phyloP scores from a whole-genome alignment of 23 tunicate genomes.

The Corella eumyota region DNA sequence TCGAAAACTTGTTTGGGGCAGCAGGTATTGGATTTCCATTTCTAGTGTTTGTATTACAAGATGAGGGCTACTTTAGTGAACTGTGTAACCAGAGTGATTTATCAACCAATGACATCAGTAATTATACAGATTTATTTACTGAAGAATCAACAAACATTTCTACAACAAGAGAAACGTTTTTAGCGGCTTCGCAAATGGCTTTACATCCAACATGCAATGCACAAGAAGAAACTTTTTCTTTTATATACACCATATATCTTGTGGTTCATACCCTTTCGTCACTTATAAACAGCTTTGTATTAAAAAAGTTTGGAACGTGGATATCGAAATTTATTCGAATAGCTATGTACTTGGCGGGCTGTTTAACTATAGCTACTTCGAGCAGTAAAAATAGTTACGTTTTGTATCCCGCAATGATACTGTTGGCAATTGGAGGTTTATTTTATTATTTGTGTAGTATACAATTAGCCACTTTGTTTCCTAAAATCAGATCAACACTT shows the following conservation, averaged over 20 bases:
- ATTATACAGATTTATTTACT: too few species aligned
- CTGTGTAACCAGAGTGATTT: too few species aligned
- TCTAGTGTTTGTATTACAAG: too few species aligned
- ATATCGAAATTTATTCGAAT: background rate
- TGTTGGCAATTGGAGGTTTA: slow-evolving; percentile 2
- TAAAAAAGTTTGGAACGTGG: slow-evolving; percentile 3
- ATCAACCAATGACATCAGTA: too few species aligned
- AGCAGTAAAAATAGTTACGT: background rate
- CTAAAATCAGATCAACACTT: background rate
- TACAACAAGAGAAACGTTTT: background rate
- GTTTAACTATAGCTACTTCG: background rate
- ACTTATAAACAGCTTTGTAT: background rate
- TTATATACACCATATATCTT: background rate
- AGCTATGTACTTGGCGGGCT: background rate
- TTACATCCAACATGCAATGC: background rate
- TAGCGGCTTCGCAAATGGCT: too few species aligned
- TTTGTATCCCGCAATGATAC: background rate
- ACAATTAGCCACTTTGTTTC: slow-evolving; percentile 1
- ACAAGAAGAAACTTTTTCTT: background rate
- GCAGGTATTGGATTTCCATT: too few species aligned
- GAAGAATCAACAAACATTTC: background rate
- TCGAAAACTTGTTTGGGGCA: too few species aligned
- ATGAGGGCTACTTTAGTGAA: too few species aligned
- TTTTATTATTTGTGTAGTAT: background rate
- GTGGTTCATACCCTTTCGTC: background rate